Base-by-base conservation (phyloP, 1,140 invertebrate genomes). In the Achroia grisella region DNA sequence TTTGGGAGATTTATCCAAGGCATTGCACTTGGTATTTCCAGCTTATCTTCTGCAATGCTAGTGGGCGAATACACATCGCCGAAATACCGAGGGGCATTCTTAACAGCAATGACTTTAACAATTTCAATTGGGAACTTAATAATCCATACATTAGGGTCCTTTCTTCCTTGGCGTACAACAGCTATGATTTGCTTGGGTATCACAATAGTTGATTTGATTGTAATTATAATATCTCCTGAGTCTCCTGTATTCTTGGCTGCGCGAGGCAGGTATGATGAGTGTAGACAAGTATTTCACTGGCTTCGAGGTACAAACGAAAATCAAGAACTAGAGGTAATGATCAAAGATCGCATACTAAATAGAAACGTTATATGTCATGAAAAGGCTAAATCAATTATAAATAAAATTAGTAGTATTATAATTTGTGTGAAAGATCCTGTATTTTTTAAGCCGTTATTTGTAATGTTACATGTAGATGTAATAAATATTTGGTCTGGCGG, bases 201-300 rank as follows among this genome's bases (percentile, higher is more conserved):
- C 48, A 56, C 67, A 14, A 39, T 55, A 1, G 52, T 59, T 51
- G 37, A 63, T 10, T n/a, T 66, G 1, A 66, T 68, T n/a, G n/a
- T n/a, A 2, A 55, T 69, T 0, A 37, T 60, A 11, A 46, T 51
- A n/a, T 67, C 58, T 4, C 65, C 65, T 10, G 69, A 72, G 45
- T 69, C 64, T 8, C 69, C 69, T 2, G 60, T 54, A 31, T 72
- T 56, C 52, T 40, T 69, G 4, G 57, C 63, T 8, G 57, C 56
- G 39, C 62, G 62, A 32, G 58, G 58, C 0, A 56, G 55, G 31
- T 62, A 60, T 33, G 62, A 70, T 1, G 64, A 68, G 2, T 51
- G 58, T 23, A 62, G 39, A 12, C 48, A 43, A 44, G 50, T 60
- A 2, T 73, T 73, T 37, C 42, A 50, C 36, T 70, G 59, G 60